Conservation (phyloP, 2,888 invertebrate genomes). For the Saturnia japonica region DNA sequence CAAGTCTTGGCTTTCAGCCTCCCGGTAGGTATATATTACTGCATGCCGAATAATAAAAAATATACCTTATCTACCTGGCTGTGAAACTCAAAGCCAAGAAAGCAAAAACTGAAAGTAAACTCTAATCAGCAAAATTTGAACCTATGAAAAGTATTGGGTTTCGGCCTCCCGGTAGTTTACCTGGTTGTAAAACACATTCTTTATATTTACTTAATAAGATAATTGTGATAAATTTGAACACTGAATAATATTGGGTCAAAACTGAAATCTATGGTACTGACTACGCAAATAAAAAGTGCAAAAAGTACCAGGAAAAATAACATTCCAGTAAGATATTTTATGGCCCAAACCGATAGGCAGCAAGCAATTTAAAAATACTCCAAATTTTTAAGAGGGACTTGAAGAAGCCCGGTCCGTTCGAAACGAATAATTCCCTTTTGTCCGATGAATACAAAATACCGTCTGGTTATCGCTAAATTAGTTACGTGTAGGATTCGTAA, state of each 20-base stretch:
- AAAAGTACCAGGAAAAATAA: neutral
- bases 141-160: no score
- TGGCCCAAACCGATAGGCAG: constrained; percentile 45
- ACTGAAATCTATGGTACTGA: neutral
- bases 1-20: neutral
- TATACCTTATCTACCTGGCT: no score
- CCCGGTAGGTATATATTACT: neutral
- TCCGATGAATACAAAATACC: constrained; percentile 72
- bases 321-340: constrained; percentile 28
- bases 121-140: no score
- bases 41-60: neutral
- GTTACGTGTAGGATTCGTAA: constrained; percentile 36
- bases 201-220: no score
- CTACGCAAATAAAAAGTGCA: neutral
- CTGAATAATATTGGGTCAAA: neutral
- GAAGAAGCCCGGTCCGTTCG: constrained; percentile 31
- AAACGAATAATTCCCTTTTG: constrained; percentile 68
- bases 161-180: no score
- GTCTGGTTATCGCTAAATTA: constrained; percentile 48
- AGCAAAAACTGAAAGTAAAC: no score
- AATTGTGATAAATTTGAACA: no score
- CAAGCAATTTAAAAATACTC: constrained; percentile 67
- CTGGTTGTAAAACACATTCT: no score
- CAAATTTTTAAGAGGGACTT: constrained; percentile 55
- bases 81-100: no score